Evolutionary conservation across 2,888 invertebrate genomes (phyloP), one percentile per base, ranked within the genome.

Genomic region (Microctonus hyperodae): DNA sequence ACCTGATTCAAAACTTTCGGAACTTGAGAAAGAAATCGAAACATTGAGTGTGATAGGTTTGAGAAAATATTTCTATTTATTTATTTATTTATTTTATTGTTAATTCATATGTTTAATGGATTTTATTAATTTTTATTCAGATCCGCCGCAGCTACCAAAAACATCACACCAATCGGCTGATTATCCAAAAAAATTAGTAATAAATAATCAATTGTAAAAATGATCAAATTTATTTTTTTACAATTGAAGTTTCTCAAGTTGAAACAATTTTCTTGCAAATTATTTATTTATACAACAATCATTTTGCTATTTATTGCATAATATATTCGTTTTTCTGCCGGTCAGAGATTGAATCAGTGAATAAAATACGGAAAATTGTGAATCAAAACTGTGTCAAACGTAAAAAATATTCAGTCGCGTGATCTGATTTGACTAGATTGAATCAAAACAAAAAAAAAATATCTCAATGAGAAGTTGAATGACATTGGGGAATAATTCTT

Each of bases 11-110:
- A 71, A 74, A 31, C 69, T 77, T 50, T 78, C 78, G n/a, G 72
- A 79, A 65, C 72, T 79, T 22, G 69, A 75, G 13, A 69, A 69
- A 6, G 73, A 70, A 20, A 71, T 82, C 4, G 60, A 71, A 20
- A 70, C 72, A 7, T 71, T 82, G 9, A 59, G 69, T 66, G 66
- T 82, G 56, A 65, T 76, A 74, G 81, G 83, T 83, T 77, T 59
- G 40, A 63, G 22, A 64, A 57, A 23, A 55, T 31, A 25, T 37
- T 56, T 35, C 50, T 20, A 22, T 55, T 35, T 16, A 6, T 44
- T 44, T 1, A 2, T 28, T 50, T 56, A 53, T 56, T 67, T 57
- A 23, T 25, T 10, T 11, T 31, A 16, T 22, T n/a, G n/a, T n/a
- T n/a, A n/a, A n/a, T n/a, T n/a, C n/a, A n/a, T n/a, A n/a, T n/a